These are phyloP conservation scores for Poecilia picta DNA, from an alignment of 2,797 vertebrate genomes.

Conservation along the genomic window DNA sequence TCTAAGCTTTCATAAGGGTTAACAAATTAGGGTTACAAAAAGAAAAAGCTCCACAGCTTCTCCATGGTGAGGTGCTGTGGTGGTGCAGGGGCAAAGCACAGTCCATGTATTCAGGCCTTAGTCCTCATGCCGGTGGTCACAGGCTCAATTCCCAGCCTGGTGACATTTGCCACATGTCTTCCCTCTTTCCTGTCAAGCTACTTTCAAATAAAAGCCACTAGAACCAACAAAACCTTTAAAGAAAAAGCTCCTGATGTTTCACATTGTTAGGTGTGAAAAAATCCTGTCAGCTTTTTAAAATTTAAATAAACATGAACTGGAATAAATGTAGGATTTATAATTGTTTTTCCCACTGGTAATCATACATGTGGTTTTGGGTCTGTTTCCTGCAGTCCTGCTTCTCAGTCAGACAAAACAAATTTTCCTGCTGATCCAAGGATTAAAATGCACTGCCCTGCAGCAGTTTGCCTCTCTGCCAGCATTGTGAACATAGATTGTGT, in stretches of 20 bases:
- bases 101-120: no score
- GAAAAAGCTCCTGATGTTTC: background rate
- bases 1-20: background rate
- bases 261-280: background rate
- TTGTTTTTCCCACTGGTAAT: background rate
- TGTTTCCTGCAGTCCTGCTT: slow-evolving; percentile 7
- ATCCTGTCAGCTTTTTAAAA: background rate
- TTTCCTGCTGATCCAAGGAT: slow-evolving; percentile 35
- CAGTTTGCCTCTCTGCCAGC: slow-evolving; percentile 36
- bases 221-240: no score
- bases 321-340: background rate
- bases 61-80: no score
- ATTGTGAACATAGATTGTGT: slow-evolving; percentile 13
- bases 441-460: slow-evolving; percentile 28
- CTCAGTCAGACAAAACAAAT: slow-evolving; percentile 8
- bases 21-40: background rate
- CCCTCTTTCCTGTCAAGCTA: no score
- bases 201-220: no score
- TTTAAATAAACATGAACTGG: background rate
- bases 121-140: no score
- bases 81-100: no score
- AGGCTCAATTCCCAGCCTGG: no score
- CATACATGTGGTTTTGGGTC: slow-evolving; percentile 22
- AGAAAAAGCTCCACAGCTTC: background rate
- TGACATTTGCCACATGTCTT: no score